Base-by-base conservation (phyloP, 2,113 vertebrate species). In the Gnathonemus echidnorhynchus region DNA sequence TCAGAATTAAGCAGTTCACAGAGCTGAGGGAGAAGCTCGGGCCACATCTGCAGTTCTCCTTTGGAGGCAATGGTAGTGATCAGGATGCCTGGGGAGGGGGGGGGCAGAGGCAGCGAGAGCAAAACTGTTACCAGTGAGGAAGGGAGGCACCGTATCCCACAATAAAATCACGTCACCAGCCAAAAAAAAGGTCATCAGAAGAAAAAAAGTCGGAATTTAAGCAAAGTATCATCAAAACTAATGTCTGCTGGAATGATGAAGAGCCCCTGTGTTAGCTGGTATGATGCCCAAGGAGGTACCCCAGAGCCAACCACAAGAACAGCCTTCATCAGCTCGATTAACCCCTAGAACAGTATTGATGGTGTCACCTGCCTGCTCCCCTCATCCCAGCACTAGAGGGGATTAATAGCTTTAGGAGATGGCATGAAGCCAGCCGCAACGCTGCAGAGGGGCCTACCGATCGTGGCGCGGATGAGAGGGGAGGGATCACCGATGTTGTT, bases 51-150 rank as follows among this genome's bases (percentile, higher is more conserved):
- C 90, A 99, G 95, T 95, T 99, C 98, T 0, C 98, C 98, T 95
- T 98, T 98, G 89, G 98, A 99, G 7, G 97, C 97, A 91, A 98
- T 99, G 90, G 98, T 99, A 42, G 98, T 99, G 92, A 99, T 99
- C 91, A 99, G 96, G 93, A 99, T 99, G 17, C 98, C 98, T 53
- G 42, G 2, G n/a, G 17, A 3, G 6, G 46, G 48, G 48, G 49
- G n/a, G 31, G 3, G 8, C 49, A 13, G 56, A 46, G 42, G 31
- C 31, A 88, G 35, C 10, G 1, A 45, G 35, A 27, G 24, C 48
- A 87, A 13, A 5, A 49, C 45, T 19, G 19, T 48, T 5, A 45
- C 3, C 21, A 35, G 35, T n/a, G 10, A 87, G 86, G 21, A 39
- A 39, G 86, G 15, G 24, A 17, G 8, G 56, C 6, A 50, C n/a